Conservation (phyloP, 1,140 invertebrate species). For the Frieseomelitta varia region DNA sequence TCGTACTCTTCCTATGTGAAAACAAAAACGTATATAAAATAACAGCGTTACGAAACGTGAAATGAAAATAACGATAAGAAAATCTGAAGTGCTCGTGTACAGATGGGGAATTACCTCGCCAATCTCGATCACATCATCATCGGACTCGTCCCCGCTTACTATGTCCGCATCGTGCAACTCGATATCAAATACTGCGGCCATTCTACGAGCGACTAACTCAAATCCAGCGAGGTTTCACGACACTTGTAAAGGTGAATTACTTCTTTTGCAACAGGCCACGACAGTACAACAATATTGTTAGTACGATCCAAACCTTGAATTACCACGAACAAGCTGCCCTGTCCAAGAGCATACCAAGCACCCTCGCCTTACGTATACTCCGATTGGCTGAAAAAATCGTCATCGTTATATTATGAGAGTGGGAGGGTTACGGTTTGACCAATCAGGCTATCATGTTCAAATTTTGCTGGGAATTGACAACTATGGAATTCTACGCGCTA, state of each 20-base stretch:
- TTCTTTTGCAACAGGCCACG: conserved; percentile 23
- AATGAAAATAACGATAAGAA: conserved; percentile 39
- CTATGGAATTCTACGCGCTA: conserved; percentile 4
- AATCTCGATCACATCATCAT: conserved; percentile 92
- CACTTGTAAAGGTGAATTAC: not conserved
- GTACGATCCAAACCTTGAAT: conserved; percentile 51
- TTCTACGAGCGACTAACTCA: conserved; percentile 73
- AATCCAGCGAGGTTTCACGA: conserved; percentile 8
- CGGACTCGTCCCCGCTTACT: conserved; percentile 85
- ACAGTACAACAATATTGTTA: conserved; percentile 53
- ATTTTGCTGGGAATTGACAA: conserved; percentile 21
- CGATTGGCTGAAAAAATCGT: conserved; percentile 34
- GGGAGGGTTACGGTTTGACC: conserved; percentile 28
- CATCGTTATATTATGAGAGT: conserved; percentile 27
- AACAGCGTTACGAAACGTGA: conserved; percentile 31
- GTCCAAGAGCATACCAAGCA: conserved; percentile 49
- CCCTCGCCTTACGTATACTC: conserved; percentile 21
- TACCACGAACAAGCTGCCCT: conserved; percentile 46
- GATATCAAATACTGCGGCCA: conserved; percentile 93
- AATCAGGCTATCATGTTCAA: conserved; percentile 21
- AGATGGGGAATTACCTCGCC: conserved; percentile 85
- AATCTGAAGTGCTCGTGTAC: not conserved
- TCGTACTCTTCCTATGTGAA: conserved; percentile 87
- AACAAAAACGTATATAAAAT: conserved; percentile 60
- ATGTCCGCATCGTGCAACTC: conserved; percentile 89